Base-by-base conservation (phyloP, 2,888 invertebrate genomes). In the Nomada ruficornis region DNA sequence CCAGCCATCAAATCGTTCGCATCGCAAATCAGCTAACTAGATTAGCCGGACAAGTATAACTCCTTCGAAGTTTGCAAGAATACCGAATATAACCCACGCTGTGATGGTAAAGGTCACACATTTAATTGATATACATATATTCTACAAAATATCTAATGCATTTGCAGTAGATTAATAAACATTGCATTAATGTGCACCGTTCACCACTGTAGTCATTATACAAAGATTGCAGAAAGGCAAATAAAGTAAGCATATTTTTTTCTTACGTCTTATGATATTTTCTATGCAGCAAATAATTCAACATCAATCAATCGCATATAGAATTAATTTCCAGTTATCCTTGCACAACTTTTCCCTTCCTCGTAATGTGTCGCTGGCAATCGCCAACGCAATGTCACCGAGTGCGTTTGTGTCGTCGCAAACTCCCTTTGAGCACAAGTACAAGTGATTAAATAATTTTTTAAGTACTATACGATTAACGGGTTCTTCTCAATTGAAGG, bases 331-430 rank as follows among this genome's bases (percentile, higher is more conserved):
- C 42, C 42, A 77, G 80, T 65, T 65, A 76, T 85, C 77, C 82
- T 88, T 83, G 88, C 76, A 69, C 63, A 68, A 78, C 54, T 67
- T 74, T 70, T 77, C 63, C 73, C 62, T 59, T 73, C 68, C 74
- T 77, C 26, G 54, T 69, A 42, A 29, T 10, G 26, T 47, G 55
- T 70, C 50, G n/a, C 10, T 15, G 15, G 26, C 70, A 69, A 54
- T 71, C 75, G 60, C 63, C 64, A 64, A 73, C 72, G 62, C 80
- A 73, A 77, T 81, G 80, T 82, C 74, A 80, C 70, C 71, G 60
- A 74, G 64, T 68, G n/a, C 42, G 52, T 50, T 42, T 59, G 74
- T 59, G 62, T 62, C 54, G 18, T 13, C 18, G 29, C 20, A 59
- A 59, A 81, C 74, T 67, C 62, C 75, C 62, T 71, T 67, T 63